Percentiles rank a stretch among this genome's conserved stretches.
These are phyloP conservation scores for Sturnus vulgaris DNA, from an alignment of 2,113 vertebrate genomes.

Conservation along the genomic window DNA sequence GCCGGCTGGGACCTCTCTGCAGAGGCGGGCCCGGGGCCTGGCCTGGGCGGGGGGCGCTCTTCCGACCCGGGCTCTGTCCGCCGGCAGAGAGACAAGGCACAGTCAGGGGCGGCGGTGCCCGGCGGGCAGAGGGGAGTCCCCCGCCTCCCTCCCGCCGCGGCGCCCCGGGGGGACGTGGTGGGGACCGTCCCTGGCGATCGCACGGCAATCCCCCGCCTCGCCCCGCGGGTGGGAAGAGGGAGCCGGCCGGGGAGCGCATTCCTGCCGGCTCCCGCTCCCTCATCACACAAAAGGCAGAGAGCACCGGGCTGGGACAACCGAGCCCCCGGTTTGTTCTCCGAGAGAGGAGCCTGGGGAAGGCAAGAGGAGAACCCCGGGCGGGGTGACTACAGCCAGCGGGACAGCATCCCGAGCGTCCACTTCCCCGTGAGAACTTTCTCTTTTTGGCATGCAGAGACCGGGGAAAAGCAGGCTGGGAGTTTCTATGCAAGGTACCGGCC, in stretches of 20 bases:
- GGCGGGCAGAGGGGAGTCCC: neutral
- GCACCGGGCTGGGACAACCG: neutral
- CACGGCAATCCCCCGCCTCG: neutral
- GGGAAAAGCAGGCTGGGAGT: neutral
- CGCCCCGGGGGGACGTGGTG: neutral
- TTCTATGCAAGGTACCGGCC: neutral
- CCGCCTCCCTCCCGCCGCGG: too few relatives aligned
- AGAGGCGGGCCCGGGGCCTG: conserved; percentile 72
- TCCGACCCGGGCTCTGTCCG: conserved; percentile 86
- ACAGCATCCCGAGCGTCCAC: neutral
- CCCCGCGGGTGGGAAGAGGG: neutral
- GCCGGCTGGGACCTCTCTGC: conserved; percentile 72
- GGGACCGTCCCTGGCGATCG: neutral
- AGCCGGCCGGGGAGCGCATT: neutral
- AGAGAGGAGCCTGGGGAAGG: neutral
- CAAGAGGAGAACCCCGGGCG: neutral
- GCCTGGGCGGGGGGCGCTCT: conserved; percentile 83
- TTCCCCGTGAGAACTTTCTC: neutral
- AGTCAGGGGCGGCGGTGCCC: neutral
- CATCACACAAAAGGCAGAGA: neutral
- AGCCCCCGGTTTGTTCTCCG: neutral
- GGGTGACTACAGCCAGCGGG: neutral
- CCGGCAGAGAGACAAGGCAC: neutral
- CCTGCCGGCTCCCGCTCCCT: neutral
- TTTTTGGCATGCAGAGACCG: neutral